Evolutionary conservation across 2,888 invertebrate genomes (phyloP), one percentile per base, ranked within the genome.

Genomic region (Hyppa rectilinea): DNA sequence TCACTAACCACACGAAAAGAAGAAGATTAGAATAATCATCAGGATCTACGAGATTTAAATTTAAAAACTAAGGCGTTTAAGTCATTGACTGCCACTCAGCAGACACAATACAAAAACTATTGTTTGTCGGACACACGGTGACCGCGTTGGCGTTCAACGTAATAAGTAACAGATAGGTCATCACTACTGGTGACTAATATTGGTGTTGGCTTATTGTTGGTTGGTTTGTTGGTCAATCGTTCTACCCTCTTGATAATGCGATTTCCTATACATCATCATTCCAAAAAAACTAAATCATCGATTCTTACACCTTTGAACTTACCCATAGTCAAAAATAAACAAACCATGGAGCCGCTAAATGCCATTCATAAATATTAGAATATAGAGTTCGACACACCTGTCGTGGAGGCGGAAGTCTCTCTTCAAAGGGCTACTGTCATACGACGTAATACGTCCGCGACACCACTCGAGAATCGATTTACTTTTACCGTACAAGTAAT

Each of bases 401-500:
- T 61, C 53, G 14, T 36, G 14, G 43, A 38, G 50, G 12, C 59
- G 23, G 29, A 47, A 36, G 43, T 49, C 26, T 47, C n/a, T 2
- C 36, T 56, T 36, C 29, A 50, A 10, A 40, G 26, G n/a, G 38
- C 26, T 50, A n/a, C 38, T 43, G 62, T 70, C 52, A 43, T 50
- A 26, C 17, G 4, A 60, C 14, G 43, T 78, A n/a, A 45, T 40
- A 68, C 29, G 31, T 65, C 38, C 47, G 55, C 20, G 63, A 66
- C 62, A 66, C 36, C 47, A 52, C 34, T 29, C 36, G n/a, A 2
- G 55, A 64, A 56, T 70, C 69, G 67, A 69, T 74, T 62, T 59
- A 66, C 43, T 50, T 74, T 64, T 77, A 72, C 71, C 71, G 71
- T 80, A 78, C 71, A 31, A 59, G 50, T 69, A 80, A 80, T 68